Evolutionary conservation across 1,140 invertebrate genomes (phyloP).

Genomic region (Oreohelix idahoensis): DNA sequence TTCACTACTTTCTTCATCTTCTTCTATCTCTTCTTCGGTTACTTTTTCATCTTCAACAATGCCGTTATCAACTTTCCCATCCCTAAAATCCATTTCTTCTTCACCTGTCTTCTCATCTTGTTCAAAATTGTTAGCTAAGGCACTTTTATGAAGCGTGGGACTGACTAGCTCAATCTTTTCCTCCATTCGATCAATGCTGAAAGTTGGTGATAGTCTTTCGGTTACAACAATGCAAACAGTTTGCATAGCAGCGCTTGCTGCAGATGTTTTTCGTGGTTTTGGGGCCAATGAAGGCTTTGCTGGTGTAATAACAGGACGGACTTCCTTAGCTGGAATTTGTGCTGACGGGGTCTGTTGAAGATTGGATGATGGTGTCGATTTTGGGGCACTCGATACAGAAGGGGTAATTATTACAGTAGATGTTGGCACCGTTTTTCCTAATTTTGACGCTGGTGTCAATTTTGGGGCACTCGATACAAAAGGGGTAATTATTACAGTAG

Average conservation of each 20-base stretch:
- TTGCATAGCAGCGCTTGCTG: not conserved
- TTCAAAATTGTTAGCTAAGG: not conserved
- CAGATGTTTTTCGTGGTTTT: not conserved
- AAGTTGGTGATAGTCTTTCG: not conserved
- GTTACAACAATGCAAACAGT: not conserved
- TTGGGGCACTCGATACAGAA: no score
- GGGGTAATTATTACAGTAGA: no score
- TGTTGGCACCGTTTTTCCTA: constrained; percentile 2
- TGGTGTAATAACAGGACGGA: not conserved
- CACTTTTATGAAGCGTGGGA: constrained; percentile 20
- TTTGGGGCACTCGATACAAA: no score
- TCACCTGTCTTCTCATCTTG: not conserved
- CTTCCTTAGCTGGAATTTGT: not conserved
- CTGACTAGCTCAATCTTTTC: not conserved
- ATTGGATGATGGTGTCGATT: not conserved
- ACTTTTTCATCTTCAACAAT: not conserved
- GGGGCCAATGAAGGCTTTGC: not conserved
- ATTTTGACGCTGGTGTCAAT: not conserved
- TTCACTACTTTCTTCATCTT: constrained; percentile 1
- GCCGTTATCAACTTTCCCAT: not conserved
- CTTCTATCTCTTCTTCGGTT: not conserved
- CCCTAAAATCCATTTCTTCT: not conserved
- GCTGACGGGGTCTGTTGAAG: not conserved
- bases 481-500: no score
- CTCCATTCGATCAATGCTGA: not conserved